A percentile compares a stretch with the other conserved stretches of the same genome.
Conservation (phyloP, 2,888 invertebrate genomes). For the Siphonodentalium dalli region DNA sequence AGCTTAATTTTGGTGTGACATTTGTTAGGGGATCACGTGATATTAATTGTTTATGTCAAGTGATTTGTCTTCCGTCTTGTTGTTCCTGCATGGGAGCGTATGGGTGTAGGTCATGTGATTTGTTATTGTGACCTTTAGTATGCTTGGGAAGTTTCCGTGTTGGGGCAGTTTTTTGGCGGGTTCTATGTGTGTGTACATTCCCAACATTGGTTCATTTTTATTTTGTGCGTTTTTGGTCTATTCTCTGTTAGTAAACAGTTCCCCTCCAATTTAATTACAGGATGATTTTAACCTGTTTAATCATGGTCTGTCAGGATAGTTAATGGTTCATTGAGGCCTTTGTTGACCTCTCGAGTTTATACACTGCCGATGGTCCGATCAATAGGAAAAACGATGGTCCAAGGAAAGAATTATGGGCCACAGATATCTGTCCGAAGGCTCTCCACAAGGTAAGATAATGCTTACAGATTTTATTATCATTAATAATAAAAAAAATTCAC, state of each 20-base stretch:
- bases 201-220: background rate
- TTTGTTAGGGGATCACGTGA: too few relatives aligned
- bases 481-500: too few relatives aligned
- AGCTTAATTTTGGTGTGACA: too few relatives aligned
- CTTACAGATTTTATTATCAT: too few relatives aligned
- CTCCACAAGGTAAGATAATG: slow-evolving; percentile 68
- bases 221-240: background rate
- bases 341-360: slow-evolving; percentile 72
- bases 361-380: slow-evolving; percentile 73
- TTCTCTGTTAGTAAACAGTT: too few relatives aligned
- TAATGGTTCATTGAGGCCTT: slow-evolving; percentile 66
- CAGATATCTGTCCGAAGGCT: slow-evolving; percentile 73
- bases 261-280: slow-evolving; percentile 23
- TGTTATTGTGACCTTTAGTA: too few relatives aligned
- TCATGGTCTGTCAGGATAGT: slow-evolving; percentile 41
- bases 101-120: too few relatives aligned
- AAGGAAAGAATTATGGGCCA: slow-evolving; percentile 74
- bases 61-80: too few relatives aligned
- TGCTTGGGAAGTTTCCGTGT: background rate
- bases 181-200: background rate
- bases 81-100: too few relatives aligned
- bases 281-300: slow-evolving; percentile 38
- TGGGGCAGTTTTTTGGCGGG: background rate
- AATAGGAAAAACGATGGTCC: slow-evolving; percentile 74
- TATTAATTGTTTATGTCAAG: too few relatives aligned